Base-by-base conservation (phyloP, 2,113 vertebrate genomes). In the Python bivittatus region DNA sequence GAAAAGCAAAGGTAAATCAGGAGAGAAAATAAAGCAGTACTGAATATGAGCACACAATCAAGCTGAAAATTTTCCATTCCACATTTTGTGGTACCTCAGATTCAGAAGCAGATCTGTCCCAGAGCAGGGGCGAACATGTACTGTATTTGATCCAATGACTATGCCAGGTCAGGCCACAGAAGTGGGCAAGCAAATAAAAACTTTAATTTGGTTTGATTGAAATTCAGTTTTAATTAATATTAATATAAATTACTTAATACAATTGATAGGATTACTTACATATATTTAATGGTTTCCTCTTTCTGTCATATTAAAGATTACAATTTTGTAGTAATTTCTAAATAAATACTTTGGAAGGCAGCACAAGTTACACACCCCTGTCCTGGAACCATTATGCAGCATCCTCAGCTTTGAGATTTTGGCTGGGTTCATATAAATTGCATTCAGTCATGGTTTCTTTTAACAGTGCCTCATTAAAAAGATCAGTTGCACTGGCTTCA, bases 1-100 rank as follows among this genome's bases (percentile, higher is more conserved):
- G 54, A 93, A 90, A 91, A 94, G 89, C 7, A 17, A 44, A 92
- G 91, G 86, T 38, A 87, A 93, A 88, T 87, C 1, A 88, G 88
- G 85, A 91, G 25, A 54, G 53, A 52, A 48, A 57, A 92, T 87
- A 42, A 20, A 44, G 38, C 25, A 17, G 11, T 56, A 23, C 33
- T 79, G 53, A 58, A 60, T 48, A 88, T 60, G 20, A 60, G 56
- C 23, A 68, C 88, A 79, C 42, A 60, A 20, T 92, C n/a, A 84
- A 27, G 29, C 6, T 58, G 42, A 92, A 27, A 58, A 84, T 6
- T 79, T 84, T 92, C 29, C 29, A 29, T 79, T 84, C 61, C 84
- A 88, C 48, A 42, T 25, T 54, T 72, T 22, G 4, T 61, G 8
- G 1, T 84, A 4, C 15, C 23, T 53, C 38, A 22, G 29, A 2